A percentile compares a stretch with the other conserved stretches of the same genome.
These are phyloP conservation scores for Melolontha melolontha DNA, from an alignment of 2,888 invertebrate genomes.

Conservation along the genomic window DNA sequence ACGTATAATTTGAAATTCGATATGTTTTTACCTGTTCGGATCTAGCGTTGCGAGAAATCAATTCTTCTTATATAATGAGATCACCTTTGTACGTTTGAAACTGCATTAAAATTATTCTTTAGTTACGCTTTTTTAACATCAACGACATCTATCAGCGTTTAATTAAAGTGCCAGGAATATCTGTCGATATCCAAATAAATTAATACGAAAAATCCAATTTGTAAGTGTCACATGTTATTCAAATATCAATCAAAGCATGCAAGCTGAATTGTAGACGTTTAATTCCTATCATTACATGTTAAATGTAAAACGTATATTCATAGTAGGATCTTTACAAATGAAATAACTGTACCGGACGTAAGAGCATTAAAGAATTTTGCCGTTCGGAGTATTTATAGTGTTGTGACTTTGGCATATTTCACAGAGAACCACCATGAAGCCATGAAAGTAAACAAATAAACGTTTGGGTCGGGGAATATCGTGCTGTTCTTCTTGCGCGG, in stretches of 20 bases:
- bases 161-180: slow-evolving; percentile 29
- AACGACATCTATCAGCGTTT: slow-evolving; percentile 25
- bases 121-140: slow-evolving; percentile 21
- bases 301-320: not conserved
- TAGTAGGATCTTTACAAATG: slow-evolving; percentile 8
- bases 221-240: slow-evolving; percentile 42
- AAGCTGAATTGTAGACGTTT: slow-evolving; percentile 36
- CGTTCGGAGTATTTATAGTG: slow-evolving; percentile 36
- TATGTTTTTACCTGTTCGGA: slow-evolving; percentile 13
- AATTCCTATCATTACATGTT: slow-evolving; percentile 12
- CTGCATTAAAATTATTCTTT: slow-evolving; percentile 12
- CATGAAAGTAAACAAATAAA: slow-evolving; percentile 42
- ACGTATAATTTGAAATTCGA: slow-evolving; percentile 19
- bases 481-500: slow-evolving; percentile 1
- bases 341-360: slow-evolving; percentile 39
- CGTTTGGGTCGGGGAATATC: slow-evolving; percentile 30
- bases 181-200: slow-evolving; percentile 42
- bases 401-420: slow-evolving; percentile 47
- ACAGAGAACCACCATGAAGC: slow-evolving; percentile 43
- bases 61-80: slow-evolving; percentile 26
- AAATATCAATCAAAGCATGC: slow-evolving; percentile 44
- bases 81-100: not conserved
- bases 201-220: slow-evolving; percentile 45
- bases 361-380: slow-evolving; percentile 43
- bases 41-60: slow-evolving; percentile 10